Evolutionary conservation across 2,888 invertebrate species (phyloP).

Genomic region (Nomada goodeniana): DNA sequence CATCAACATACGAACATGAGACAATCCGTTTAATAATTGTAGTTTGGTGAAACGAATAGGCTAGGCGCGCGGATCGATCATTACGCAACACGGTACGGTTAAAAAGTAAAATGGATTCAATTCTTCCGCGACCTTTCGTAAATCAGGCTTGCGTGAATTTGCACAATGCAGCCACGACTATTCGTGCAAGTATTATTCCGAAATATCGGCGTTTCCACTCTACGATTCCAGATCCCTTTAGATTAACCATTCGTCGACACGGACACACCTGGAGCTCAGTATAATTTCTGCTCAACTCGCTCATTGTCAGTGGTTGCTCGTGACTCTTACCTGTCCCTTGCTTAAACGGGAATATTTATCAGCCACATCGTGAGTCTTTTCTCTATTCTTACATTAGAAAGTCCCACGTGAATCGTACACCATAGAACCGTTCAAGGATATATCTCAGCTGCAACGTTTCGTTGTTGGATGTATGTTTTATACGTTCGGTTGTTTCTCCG

Average conservation of each 20-base stretch:
- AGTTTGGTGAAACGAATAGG: not conserved
- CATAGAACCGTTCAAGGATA: conserved; percentile 47
- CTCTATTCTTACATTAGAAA: conserved; percentile 50
- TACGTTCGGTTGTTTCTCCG: not conserved
- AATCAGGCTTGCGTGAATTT: conserved; percentile 37
- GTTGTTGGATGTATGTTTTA: conserved; percentile 12
- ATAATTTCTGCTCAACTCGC: conserved; percentile 5
- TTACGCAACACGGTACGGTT: conserved; percentile 3
- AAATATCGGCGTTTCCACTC: conserved; percentile 20
- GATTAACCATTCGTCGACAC: conserved; percentile 1
- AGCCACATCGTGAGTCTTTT: conserved; percentile 37
- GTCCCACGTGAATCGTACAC: conserved; percentile 26
- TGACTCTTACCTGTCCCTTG: conserved; percentile 38
- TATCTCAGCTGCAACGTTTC: conserved; percentile 6
- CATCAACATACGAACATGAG: not conserved
- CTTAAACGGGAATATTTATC: conserved; percentile 56
- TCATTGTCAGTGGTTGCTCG: conserved; percentile 8
- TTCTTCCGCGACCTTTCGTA: conserved; percentile 40
- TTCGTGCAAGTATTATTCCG: conserved; percentile 22
- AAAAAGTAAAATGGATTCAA: conserved; percentile 8
- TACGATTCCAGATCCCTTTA: conserved; percentile 15
- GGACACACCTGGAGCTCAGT: not conserved
- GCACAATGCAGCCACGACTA: conserved; percentile 1
- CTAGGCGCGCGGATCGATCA: not conserved
- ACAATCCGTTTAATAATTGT: not conserved